These are phyloP conservation scores for Oncorhynchus masou DNA, from an alignment of 2,113 vertebrate genomes.

Conservation along the genomic window DNA sequence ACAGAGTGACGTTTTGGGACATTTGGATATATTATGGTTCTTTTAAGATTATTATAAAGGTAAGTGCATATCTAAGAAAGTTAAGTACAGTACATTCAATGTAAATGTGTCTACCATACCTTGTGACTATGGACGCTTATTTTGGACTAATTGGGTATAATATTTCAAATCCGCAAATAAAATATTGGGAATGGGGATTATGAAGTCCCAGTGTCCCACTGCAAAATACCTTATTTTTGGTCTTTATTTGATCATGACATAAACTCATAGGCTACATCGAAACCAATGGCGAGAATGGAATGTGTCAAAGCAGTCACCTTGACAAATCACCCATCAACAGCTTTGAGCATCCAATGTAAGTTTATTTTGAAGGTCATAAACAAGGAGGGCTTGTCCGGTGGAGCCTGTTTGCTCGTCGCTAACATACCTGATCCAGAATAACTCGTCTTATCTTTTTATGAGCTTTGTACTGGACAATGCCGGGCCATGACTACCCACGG, in stretches of 20 bases:
- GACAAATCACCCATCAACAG: background rate
- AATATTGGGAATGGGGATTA: too few relatives aligned
- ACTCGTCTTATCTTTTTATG: conserved; percentile 6
- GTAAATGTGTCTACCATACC: too few relatives aligned
- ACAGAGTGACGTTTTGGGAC: background rate
- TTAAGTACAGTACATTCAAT: background rate
- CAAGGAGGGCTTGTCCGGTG: conserved; percentile 4
- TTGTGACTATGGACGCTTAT: background rate
- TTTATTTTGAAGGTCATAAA: background rate
- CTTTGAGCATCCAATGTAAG: background rate
- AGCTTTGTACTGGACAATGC: background rate
- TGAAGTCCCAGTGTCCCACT: too few relatives aligned
- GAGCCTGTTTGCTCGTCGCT: background rate
- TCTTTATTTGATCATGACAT: background rate
- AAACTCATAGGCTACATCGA: background rate
- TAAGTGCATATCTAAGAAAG: background rate
- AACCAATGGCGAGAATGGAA: background rate
- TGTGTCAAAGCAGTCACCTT: background rate
- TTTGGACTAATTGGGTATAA: background rate
- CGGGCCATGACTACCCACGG: too few relatives aligned
- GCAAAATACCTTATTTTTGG: background rate
- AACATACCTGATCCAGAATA: conserved; percentile 17
- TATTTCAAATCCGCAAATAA: background rate
- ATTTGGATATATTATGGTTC: background rate
- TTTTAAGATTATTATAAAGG: background rate